Evolutionary conservation across 2,888 invertebrate species (phyloP), one percentile per base, ranked within the genome.

Genomic region (Nymphalis polychloros): DNA sequence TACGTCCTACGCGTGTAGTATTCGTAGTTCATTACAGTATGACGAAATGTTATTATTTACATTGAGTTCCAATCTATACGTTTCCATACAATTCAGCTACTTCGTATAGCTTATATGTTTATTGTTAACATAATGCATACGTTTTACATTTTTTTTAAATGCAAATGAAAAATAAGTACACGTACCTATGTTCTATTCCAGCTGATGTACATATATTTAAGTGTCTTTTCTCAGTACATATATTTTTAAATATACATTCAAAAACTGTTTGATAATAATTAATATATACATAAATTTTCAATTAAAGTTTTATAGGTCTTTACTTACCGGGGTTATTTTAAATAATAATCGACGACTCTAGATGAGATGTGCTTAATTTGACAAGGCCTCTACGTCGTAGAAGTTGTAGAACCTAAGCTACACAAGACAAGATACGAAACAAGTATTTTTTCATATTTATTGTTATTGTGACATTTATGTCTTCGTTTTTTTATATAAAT

Each of bases 1-100:
- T 53, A 55, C 71, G 70, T 64, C 67, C 71, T 68, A 70, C 70
- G 64, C 60, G 70, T 65, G 48, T 65, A 65, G 65, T 65, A 68
- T 53, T 68, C 48, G 62, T 57, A 63, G 17, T 48, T 49, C 31
- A 23, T 53, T 57, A 41, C 19, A 57, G 57, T 41, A 41, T 41
- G 57, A 10, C 57, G 57, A 57, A 57, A 57, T 57, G n/a, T 19
- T 57, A 13, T 57, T 41, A 57, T 41, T 19, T 57, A n/a, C 10
- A 41, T n/a, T 31, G 35, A 10, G 3, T 5, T 19, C 19, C 10
- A 19, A 27, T 27, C 27, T 57, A 5, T 57, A 19, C 3, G 17
- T 35, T 31, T 41, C 19, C 8, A 3, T 41, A 19, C 8, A 41
- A n/a, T 57, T 8, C 17, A n/a, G 3, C 8, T 8, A 7, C 7